Base-by-base conservation (phyloP, 2,113 vertebrate genomes). In the Microtus montanus region DNA sequence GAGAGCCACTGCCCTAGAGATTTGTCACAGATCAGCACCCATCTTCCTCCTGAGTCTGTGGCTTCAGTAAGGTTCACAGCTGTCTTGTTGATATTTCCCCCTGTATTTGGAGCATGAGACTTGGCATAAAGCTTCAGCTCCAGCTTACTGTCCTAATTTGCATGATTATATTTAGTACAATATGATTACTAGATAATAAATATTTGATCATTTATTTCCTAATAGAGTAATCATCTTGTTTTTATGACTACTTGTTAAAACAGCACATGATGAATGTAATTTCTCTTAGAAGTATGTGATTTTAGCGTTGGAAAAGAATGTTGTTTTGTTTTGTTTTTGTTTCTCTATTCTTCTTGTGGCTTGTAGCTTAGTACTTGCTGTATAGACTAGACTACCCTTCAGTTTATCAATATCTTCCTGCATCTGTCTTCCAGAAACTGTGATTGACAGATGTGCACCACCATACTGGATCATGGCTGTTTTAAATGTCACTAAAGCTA, bases 81-180 rank as follows among this genome's bases (percentile, higher is more conserved):
- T 90, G 92, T 73, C 47, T 95, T 97, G 44, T 90, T 93, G 88
- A 20, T 74, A 71, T 79, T 87, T 91, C 88, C 88, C n/a, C 58
- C 47, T 58, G 0, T 88, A 82, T 93, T 93, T 92, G 80, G 49
- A 90, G 19, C 30, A 35, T 92, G 92, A 93, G 80, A 85, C 96
- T 95, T 95, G 63, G 75, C 61, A 58, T 71, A 77, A 94, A 52
- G 61, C n/a, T 75, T 82, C 41, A 82, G 35, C 61, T 82, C 44
- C 84, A 28, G 52, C 47, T 78, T 90, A 28, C 64, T 87, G 77
- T 47, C 4, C 61, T 90, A 73, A 90, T 95, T 96, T 92, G 86
- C 58, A 63, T 90, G 68, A 68, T 82, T 95, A 52, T 91, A 14
- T 63, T 83, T 83, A 91, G 58, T 91, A 75, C 89, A 94, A 91